These are phyloP conservation scores for Drosophila orosa DNA, from an alignment of 1,140 invertebrate genomes.

Conservation along the genomic window DNA sequence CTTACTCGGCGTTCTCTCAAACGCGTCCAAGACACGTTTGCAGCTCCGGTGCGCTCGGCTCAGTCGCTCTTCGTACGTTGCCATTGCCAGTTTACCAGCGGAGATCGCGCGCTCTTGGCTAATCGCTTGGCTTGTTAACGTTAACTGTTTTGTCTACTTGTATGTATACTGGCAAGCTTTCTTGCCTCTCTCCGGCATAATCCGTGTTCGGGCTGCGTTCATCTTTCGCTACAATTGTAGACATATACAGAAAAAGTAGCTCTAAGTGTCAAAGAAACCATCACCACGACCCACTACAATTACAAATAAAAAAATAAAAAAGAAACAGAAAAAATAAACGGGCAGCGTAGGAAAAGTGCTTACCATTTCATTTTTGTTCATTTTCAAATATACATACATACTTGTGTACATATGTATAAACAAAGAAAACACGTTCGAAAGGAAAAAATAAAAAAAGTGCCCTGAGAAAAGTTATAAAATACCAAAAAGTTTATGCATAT, in stretches of 20 bases:
- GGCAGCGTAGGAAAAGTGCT: constrained; percentile 2
- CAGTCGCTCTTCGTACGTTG: constrained; percentile 67
- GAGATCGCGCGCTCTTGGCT: constrained; percentile 45
- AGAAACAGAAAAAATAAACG: not conserved
- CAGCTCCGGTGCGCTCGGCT: constrained; percentile 63
- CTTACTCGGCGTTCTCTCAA: constrained; percentile 33
- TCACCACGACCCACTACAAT: not conserved
- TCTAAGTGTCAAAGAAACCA: constrained; percentile 15
- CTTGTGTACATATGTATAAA: not conserved
- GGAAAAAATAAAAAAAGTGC: not conserved
- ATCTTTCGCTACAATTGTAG: constrained; percentile 60
- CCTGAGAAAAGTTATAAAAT: constrained; percentile 3
- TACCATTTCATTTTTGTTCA: constrained; percentile 2
- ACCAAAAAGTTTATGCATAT: not conserved
- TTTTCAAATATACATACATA: not conserved
- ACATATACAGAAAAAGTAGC: constrained; percentile 1
- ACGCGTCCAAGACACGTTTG: constrained; percentile 68
- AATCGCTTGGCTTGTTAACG: constrained; percentile 15
- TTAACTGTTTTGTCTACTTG: constrained; percentile 19
- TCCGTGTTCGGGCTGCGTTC: constrained; percentile 63
- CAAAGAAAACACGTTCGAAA: not conserved
- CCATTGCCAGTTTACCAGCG: constrained; percentile 57
- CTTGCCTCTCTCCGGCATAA: constrained; percentile 26
- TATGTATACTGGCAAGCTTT: constrained; percentile 20
- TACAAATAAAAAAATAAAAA: not conserved